Percentiles rank a stretch among this genome's conserved stretches.
Conservation (phyloP, 2,113 vertebrate species). For the Zapus hudsonius region DNA sequence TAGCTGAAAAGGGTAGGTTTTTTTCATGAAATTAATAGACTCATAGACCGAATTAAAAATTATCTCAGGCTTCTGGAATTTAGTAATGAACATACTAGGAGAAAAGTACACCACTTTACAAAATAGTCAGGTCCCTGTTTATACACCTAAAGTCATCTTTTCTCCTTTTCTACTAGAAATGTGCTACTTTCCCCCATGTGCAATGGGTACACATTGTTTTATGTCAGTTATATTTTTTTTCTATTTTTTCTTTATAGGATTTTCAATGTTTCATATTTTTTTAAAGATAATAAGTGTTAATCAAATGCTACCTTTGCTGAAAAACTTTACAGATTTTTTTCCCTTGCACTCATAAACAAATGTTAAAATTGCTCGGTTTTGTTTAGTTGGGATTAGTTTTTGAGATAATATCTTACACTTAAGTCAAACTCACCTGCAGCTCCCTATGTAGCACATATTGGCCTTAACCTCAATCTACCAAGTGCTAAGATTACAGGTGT, state of each 20-base stretch:
- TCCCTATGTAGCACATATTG: background rate
- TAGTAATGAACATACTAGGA: background rate
- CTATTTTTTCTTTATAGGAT: background rate
- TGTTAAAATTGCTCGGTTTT: background rate
- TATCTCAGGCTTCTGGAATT: background rate
- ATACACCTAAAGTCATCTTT: background rate
- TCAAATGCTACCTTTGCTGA: background rate
- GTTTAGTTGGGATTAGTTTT: background rate
- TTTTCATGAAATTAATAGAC: background rate
- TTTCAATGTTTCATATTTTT: slow-evolving; percentile 7
- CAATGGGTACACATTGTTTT: background rate
- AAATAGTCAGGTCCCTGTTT: background rate
- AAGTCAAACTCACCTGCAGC: too few species aligned
- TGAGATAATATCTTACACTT: background rate
- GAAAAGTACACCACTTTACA: background rate
- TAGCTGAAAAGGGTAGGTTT: background rate
- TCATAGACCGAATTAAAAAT: slow-evolving; percentile 3
- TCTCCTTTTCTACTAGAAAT: background rate
- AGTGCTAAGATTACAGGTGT: background rate
- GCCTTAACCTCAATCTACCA: background rate
- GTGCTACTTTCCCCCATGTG: background rate
- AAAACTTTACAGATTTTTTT: background rate
- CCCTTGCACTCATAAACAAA: background rate
- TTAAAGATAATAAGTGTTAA: background rate
- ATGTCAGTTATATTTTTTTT: background rate